These are phyloP conservation scores for Steromphala cineraria DNA, from an alignment of 2,888 invertebrate species.

Conservation along the genomic window DNA sequence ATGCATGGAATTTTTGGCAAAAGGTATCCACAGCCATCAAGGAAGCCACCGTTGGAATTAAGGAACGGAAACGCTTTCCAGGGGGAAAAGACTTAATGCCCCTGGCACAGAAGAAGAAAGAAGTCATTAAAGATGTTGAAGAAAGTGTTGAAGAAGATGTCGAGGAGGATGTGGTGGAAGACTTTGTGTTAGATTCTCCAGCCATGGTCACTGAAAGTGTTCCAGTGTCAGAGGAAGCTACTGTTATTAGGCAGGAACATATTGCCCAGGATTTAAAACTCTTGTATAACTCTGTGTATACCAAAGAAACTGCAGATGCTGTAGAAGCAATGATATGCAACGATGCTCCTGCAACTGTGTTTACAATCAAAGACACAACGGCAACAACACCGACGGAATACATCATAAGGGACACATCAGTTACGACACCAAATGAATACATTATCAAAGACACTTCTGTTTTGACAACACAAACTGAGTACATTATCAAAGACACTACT, in stretches of 20 bases:
- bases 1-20: constrained; percentile 50
- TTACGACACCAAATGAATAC: too few relatives aligned
- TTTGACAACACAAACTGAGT: too few relatives aligned
- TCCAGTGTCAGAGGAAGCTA: background rate
- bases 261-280: constrained; percentile 4
- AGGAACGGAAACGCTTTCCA: background rate
- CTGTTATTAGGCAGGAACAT: background rate
- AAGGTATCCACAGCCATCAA: constrained; percentile 33
- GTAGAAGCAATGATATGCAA: background rate
- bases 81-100: background rate
- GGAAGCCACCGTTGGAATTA: constrained; percentile 19
- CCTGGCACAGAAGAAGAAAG: background rate
- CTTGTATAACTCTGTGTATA: background rate
- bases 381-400: too few relatives aligned
- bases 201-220: background rate
- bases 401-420: too few relatives aligned
- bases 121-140: background rate
- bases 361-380: background rate
- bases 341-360: too few relatives aligned
- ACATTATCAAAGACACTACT: too few relatives aligned
- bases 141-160: background rate
- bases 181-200: background rate
- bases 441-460: background rate
- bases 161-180: background rate
- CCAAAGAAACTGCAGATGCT: constrained; percentile 3